Evolutionary conservation across 2,797 vertebrate species (phyloP).

Genomic region (Lycodopsis pacificus): DNA sequence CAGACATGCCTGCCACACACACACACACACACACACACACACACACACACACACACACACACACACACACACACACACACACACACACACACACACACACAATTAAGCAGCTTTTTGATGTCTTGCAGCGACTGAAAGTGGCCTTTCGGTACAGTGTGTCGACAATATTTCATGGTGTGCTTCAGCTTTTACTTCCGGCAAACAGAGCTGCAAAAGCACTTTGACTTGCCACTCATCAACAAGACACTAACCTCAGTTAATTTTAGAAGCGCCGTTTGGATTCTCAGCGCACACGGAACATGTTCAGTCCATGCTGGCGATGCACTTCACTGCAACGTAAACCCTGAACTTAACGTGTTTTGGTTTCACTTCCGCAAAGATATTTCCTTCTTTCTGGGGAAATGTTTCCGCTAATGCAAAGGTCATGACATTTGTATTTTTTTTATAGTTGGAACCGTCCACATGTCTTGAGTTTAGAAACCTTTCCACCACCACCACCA

Average conservation of each 20-base stretch:
- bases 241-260: conserved; percentile 16
- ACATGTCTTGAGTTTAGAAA: conserved; percentile 55
- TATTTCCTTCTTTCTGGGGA: conserved; percentile 29
- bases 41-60: conserved; percentile 24
- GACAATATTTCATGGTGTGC: background rate
- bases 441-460: conserved; percentile 43
- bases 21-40: conserved; percentile 20
- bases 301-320: conserved; percentile 27
- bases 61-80: conserved; percentile 21
- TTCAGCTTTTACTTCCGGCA: conserved; percentile 20
- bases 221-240: conserved; percentile 14
- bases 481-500: conserved; percentile 26
- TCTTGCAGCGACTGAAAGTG: conserved; percentile 15
- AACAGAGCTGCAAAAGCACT: conserved; percentile 10
- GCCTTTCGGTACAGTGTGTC: conserved; percentile 11
- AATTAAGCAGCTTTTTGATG: conserved; percentile 41
- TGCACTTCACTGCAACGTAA: conserved; percentile 23
- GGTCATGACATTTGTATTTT: conserved; percentile 54
- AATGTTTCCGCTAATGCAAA: conserved; percentile 45
- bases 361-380: conserved; percentile 10
- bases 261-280: conserved; percentile 38
- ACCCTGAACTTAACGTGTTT: conserved; percentile 3
- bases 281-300: conserved; percentile 18
- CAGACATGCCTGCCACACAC: conserved; percentile 6
- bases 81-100: conserved; percentile 14